phyloP scores from a whole-genome alignment of 2,888 invertebrate species.

The Spodoptera littoralis region DNA sequence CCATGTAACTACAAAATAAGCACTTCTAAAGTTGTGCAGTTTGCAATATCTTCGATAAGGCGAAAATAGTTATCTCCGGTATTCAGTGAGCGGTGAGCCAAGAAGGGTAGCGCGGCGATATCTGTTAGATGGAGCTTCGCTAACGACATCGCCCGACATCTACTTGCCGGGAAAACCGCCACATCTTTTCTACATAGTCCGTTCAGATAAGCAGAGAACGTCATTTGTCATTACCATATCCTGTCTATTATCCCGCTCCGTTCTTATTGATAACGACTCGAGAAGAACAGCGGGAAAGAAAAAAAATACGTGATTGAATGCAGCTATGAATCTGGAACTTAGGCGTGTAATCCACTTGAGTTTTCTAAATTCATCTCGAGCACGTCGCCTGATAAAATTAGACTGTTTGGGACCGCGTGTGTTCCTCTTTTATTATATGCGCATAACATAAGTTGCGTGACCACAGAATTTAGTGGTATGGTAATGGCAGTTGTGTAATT shows the following conservation, averaged over 20 bases:
- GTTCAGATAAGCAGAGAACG: constrained; percentile 71
- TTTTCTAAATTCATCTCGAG: constrained; percentile 65
- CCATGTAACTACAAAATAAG: constrained; percentile 41
- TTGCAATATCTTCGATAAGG: constrained; percentile 65
- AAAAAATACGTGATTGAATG: constrained; percentile 54
- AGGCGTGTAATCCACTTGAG: constrained; percentile 60
- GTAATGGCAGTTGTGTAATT: constrained; percentile 68
- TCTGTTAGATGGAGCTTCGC: constrained; percentile 72
- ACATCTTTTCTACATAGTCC: constrained; percentile 73
- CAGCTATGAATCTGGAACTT: constrained; percentile 51
- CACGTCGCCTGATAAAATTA: constrained; percentile 69
- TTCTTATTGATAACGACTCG: constrained; percentile 49
- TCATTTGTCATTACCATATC: constrained; percentile 81
- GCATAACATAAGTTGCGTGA: constrained; percentile 71
- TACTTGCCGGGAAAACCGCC: constrained; percentile 72
- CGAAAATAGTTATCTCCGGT: constrained; percentile 71
- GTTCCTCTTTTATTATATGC: constrained; percentile 62
- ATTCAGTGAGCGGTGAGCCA: constrained; percentile 61
- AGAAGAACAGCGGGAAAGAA: constrained; percentile 35
- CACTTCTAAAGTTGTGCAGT: constrained; percentile 58
- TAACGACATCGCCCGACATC: constrained; percentile 76
- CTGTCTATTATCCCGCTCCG: constrained; percentile 57
- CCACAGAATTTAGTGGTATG: constrained; percentile 67
- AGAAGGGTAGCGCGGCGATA: constrained; percentile 67
- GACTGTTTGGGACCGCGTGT: constrained; percentile 63